These are phyloP conservation scores for Nephotettix cincticeps DNA, from an alignment of 1,140 invertebrate genomes.

Conservation along the genomic window DNA sequence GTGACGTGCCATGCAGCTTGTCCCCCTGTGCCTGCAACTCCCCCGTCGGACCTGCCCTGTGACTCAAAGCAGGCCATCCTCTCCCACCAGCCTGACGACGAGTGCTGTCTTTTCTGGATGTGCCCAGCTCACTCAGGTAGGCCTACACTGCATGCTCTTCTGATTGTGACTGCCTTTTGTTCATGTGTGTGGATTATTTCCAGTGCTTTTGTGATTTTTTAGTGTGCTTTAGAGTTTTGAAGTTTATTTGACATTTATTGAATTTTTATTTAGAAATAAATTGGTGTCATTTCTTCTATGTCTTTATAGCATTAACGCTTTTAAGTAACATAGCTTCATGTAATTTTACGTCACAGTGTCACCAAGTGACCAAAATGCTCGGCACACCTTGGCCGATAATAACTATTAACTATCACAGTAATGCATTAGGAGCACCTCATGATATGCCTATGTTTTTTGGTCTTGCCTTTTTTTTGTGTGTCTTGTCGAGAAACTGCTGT, in stretches of 20 bases:
- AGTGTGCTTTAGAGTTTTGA: not conserved
- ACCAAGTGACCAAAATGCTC: too few relatives aligned
- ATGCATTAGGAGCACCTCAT: too few relatives aligned
- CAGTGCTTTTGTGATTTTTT: conserved; percentile 4
- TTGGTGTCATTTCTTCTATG: not conserved
- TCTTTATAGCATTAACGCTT: not conserved
- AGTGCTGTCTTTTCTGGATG: conserved; percentile 76
- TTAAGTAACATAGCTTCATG: too few relatives aligned
- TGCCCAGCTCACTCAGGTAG: conserved; percentile 49
- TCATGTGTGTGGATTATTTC: not conserved
- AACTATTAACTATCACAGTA: too few relatives aligned
- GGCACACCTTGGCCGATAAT: too few relatives aligned
- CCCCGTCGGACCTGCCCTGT: conserved; percentile 71
- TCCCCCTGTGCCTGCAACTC: conserved; percentile 67
- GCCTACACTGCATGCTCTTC: not conserved
- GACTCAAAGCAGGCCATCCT: conserved; percentile 61
- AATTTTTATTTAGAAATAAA: too few relatives aligned
- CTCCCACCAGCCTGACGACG: conserved; percentile 65
- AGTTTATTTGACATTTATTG: not conserved
- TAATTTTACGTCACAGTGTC: too few relatives aligned
- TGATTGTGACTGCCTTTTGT: not conserved
- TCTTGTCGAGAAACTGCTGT: too few relatives aligned
- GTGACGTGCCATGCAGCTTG: conserved; percentile 80
- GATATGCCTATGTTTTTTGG: too few relatives aligned
- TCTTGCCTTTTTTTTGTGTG: too few relatives aligned